Conservation (phyloP, 2,888 invertebrate species). For the Nebria brevicollis region DNA sequence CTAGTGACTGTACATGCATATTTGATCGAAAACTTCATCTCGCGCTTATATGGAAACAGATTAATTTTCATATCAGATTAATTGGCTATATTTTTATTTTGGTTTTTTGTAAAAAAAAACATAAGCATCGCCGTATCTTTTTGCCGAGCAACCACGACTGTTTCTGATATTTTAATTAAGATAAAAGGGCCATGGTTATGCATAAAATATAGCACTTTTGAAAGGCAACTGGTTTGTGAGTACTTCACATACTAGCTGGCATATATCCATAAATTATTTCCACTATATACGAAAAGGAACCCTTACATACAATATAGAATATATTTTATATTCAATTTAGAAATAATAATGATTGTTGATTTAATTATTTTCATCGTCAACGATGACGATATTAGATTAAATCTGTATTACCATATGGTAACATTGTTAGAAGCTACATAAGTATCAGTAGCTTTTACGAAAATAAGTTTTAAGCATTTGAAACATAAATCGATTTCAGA, state of each 20-base stretch:
- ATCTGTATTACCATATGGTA: too few relatives aligned
- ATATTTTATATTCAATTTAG: not conserved
- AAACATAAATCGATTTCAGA: too few relatives aligned
- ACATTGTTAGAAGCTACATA: too few relatives aligned
- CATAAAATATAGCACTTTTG: conserved; percentile 41
- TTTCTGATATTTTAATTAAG: conserved; percentile 41
- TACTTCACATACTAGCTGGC: conserved; percentile 35
- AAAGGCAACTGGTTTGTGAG: conserved; percentile 24
- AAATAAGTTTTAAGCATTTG: too few relatives aligned
- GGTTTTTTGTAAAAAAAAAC: conserved; percentile 37
- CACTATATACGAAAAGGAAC: not conserved
- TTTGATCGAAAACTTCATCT: not conserved
- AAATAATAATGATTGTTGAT: not conserved
- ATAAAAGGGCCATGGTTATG: conserved; percentile 44
- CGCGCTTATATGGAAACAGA: not conserved
- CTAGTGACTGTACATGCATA: not conserved
- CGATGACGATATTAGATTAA: not conserved
- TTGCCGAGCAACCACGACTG: conserved; percentile 25
- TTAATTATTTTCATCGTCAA: not conserved
- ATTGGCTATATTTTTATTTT: conserved; percentile 19
- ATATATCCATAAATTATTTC: conserved; percentile 39
- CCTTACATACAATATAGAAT: not conserved
- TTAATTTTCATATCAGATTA: not conserved
- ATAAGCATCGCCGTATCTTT: conserved; percentile 30
- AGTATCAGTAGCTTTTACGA: too few relatives aligned